Percentiles rank a stretch among this genome's conserved stretches.
phyloP scores from a whole-genome alignment of 2,797 vertebrate species.

The Phoeniculus purpureus region DNA sequence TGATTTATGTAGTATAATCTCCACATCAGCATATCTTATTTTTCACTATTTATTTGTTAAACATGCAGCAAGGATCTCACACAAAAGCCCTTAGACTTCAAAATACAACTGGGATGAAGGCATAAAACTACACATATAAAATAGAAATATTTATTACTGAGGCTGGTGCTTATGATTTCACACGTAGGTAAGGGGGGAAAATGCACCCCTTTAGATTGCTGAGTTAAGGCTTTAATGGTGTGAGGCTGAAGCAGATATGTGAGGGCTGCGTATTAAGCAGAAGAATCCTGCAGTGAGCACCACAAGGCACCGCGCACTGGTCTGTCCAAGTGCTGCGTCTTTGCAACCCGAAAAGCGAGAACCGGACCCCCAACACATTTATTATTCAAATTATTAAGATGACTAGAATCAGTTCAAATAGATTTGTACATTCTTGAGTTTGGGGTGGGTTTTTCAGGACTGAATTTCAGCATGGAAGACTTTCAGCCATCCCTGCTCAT shows the following conservation, averaged over 20 bases:
- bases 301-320: background rate
- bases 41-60: slow-evolving; percentile 62
- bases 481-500: background rate
- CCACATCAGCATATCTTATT: slow-evolving; percentile 60
- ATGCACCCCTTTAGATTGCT: slow-evolving; percentile 12
- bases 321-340: background rate
- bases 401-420: background rate
- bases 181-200: slow-evolving; percentile 25
- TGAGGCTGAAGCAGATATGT: background rate
- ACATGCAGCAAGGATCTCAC: slow-evolving; percentile 12
- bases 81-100: slow-evolving; percentile 52
- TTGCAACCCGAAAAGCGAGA: background rate
- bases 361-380: background rate
- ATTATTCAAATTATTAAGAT: background rate
- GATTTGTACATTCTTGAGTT: background rate
- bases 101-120: slow-evolving; percentile 52
- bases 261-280: background rate
- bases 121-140: slow-evolving; percentile 53
- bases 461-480: background rate
- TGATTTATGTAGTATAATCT: slow-evolving; percentile 72
- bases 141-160: slow-evolving; percentile 65
- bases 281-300: background rate
- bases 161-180: slow-evolving; percentile 39
- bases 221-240: slow-evolving; percentile 38
- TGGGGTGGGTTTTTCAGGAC: background rate